phyloP scores from a whole-genome alignment of 2,888 invertebrate genomes.

The Synergus laeviventris region DNA sequence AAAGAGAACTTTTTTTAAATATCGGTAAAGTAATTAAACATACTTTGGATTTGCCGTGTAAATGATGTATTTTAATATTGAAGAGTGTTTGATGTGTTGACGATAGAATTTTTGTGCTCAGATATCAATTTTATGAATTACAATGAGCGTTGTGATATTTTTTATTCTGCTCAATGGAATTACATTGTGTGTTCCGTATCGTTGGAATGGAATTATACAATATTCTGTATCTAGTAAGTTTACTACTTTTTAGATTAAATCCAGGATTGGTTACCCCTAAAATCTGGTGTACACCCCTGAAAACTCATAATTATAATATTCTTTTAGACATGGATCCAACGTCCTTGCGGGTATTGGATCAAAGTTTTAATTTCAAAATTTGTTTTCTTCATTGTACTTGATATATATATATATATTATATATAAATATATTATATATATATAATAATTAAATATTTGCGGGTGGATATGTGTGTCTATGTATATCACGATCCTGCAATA shows the following conservation, averaged over 20 bases:
- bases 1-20: not conserved
- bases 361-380: no score
- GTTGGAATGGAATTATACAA: not conserved
- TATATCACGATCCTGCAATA: no score
- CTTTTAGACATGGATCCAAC: no score
- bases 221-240: not conserved
- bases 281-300: no score
- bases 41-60: not conserved
- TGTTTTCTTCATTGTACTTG: no score
- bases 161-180: not conserved
- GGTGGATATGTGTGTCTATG: no score
- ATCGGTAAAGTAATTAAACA: not conserved
- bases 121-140: not conserved
- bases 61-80: not conserved
- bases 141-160: not conserved
- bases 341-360: no score
- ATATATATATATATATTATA: no score
- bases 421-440: no score
- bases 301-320: no score
- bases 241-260: not conserved
- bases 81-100: not conserved
- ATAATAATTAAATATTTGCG: no score
- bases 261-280: not conserved
- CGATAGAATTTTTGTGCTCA: not conserved
- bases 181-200: not conserved